Percentiles rank a stretch among this genome's conserved stretches.
Conservation (phyloP, 1,140 invertebrate genomes). For the Drosophila repletoides region DNA sequence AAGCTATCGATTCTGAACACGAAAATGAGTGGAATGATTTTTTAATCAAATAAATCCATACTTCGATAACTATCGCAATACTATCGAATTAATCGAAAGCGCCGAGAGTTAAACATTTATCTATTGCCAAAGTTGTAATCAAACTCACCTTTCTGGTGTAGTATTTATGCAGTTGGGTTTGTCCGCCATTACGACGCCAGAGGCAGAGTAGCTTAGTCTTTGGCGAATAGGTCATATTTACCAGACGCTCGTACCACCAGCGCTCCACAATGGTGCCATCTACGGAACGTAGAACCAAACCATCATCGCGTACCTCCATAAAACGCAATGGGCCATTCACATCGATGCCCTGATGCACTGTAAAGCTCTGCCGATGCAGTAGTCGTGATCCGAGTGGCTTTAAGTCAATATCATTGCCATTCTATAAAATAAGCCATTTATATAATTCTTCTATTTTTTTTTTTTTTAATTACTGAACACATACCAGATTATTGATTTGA, state of each 20-base stretch:
- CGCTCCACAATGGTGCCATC: conserved; percentile 94
- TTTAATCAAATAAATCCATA: too few relatives aligned
- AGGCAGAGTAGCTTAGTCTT: conserved; percentile 98
- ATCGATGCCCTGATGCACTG: conserved; percentile 96
- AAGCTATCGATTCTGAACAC: too few relatives aligned
- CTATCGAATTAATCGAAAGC: not conserved
- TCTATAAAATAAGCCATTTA: conserved; percentile 83
- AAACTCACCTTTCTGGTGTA: conserved; percentile 96
- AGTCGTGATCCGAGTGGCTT: conserved; percentile 95
- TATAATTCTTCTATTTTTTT: not conserved
- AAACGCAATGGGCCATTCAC: conserved; percentile 96
- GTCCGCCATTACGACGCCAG: conserved; percentile 94
- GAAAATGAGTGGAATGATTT: too few relatives aligned
- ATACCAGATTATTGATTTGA: conserved; percentile 96
- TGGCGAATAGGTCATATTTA: conserved; percentile 99
- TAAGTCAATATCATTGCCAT: conserved; percentile 98
- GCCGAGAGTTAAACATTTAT: not conserved
- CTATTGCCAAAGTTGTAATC: not conserved
- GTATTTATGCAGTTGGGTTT: conserved; percentile 97
- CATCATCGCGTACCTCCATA: conserved; percentile 99
- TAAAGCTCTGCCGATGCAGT: conserved; percentile 98
- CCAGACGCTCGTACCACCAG: conserved; percentile 99
- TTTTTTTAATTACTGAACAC: not conserved
- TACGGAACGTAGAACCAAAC: conserved; percentile 94
- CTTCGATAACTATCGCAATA: too few relatives aligned